Base-by-base conservation (phyloP, 2,797 vertebrate genomes). In the Spinus pinus region DNA sequence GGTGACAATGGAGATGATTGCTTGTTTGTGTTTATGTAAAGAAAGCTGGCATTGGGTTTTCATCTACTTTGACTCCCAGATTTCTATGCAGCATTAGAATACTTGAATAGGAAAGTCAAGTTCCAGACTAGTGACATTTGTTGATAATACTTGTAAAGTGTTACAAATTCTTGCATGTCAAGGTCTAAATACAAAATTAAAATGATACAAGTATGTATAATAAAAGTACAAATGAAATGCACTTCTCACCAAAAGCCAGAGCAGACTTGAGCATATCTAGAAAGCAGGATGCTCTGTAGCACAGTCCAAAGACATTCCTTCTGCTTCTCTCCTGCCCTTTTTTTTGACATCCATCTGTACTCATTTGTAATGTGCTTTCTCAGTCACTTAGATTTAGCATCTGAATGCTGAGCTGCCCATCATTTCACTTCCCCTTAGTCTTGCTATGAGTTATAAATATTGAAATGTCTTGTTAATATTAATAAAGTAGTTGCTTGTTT, bases 271-370 rank as follows among this genome's bases (percentile, higher is more conserved):
- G 74, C 84, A 74, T 47, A 46, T 92, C 92, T 69, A 39, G 82
- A 97, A 95, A 95, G 61, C 72, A 94, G 44, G 27, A 73, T 95
- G 49, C 21, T 85, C 67, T 95, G 41, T 79, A 88, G 49, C 53
- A 88, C 23, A 70, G 37, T 44, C 51, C 41, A 94, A 95, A 95
- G 84, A 78, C 30, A 31, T 87, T 88, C 16, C 42, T 92, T 49
- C 72, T 86, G 13, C 47, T 67, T 96, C 35, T 71, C 53, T 93
- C 92, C 51, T 33, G 42, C 57, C 86, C 92, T 96, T 96, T 84
- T 89, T 87, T 95, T 92, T 90, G 90, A 81, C 86, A 94, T 56
- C 56, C 93, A 49, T 81, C 23, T 83, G 41, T 80, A 86, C 64
- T 94, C 42, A 82, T 66, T 84, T 91, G 85, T 56, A 86, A 88